A percentile compares a stretch with the other conserved stretches of the same genome.
These are phyloP conservation scores for Saimiri boliviensis DNA, from an alignment of 2,113 vertebrate species.

Conservation along the genomic window DNA sequence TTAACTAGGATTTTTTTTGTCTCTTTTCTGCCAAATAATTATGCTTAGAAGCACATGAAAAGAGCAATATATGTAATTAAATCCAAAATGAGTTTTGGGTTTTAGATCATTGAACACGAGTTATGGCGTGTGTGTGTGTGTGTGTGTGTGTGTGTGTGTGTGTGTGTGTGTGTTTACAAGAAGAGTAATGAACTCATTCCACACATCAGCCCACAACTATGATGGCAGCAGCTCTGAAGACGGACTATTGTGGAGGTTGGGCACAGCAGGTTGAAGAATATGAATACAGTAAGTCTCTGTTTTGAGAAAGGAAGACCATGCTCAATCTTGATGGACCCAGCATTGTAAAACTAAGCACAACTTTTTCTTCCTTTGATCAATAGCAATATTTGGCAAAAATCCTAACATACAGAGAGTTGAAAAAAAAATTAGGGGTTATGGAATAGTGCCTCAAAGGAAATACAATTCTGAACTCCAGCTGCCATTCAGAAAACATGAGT, in stretches of 20 bases:
- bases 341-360: neutral
- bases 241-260: fast-evolving
- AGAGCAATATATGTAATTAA: neutral
- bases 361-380: neutral
- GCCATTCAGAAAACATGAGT: neutral
- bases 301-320: neutral
- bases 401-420: neutral
- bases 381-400: neutral
- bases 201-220: too few species aligned
- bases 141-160: neutral
- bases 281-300: too few species aligned
- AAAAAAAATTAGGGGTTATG: too few species aligned
- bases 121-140: neutral
- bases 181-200: neutral
- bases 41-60: neutral
- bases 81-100: neutral
- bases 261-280: neutral
- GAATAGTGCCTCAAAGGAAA: neutral
- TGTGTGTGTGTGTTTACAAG: neutral
- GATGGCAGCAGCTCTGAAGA: neutral
- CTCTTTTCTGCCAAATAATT: neutral
- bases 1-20: neutral
- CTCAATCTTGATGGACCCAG: neutral
- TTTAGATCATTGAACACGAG: neutral
- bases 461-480: neutral